These are phyloP conservation scores for Microctenopoma stevenorrisi DNA, from an alignment of 2,797 vertebrate genomes.

Conservation along the genomic window DNA sequence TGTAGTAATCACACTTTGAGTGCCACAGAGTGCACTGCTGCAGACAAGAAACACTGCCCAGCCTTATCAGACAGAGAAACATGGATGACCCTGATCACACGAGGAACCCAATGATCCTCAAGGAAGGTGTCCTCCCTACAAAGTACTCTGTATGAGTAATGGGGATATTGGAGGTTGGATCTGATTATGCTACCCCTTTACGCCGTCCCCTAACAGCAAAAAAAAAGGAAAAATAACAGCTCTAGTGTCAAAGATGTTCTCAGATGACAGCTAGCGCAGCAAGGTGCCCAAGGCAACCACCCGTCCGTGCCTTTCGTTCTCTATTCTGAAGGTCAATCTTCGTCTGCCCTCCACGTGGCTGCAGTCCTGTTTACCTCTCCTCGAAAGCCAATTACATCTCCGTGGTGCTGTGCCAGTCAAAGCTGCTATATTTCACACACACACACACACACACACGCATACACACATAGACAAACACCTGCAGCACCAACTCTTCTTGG, in stretches of 20 bases:
- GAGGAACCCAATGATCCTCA: slow-evolving; percentile 71
- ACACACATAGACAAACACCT: slow-evolving; percentile 62
- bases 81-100: slow-evolving; percentile 72
- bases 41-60: slow-evolving; percentile 73
- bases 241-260: slow-evolving; percentile 61
- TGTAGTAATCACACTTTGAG: slow-evolving; percentile 72
- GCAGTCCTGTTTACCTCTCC: slow-evolving; percentile 81
- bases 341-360: slow-evolving; percentile 70
- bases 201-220: neutral
- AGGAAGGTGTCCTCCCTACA: slow-evolving; percentile 66
- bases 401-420: slow-evolving; percentile 57
- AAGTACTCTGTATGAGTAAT: slow-evolving; percentile 62
- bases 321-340: slow-evolving; percentile 83
- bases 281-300: slow-evolving; percentile 73
- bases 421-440: slow-evolving; percentile 64
- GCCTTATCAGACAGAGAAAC: slow-evolving; percentile 82
- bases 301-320: slow-evolving; percentile 36
- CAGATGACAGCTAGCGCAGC: slow-evolving; percentile 71
- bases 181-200: slow-evolving; percentile 54
- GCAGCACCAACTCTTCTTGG: slow-evolving; percentile 65
- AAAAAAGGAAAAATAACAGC: slow-evolving; percentile 54
- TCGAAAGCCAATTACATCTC: slow-evolving; percentile 81
- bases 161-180: slow-evolving; percentile 57
- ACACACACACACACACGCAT: slow-evolving; percentile 37
- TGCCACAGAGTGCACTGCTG: slow-evolving; percentile 44